Base-by-base conservation (phyloP, 2,888 invertebrate species). In the Lysandra coridon region DNA sequence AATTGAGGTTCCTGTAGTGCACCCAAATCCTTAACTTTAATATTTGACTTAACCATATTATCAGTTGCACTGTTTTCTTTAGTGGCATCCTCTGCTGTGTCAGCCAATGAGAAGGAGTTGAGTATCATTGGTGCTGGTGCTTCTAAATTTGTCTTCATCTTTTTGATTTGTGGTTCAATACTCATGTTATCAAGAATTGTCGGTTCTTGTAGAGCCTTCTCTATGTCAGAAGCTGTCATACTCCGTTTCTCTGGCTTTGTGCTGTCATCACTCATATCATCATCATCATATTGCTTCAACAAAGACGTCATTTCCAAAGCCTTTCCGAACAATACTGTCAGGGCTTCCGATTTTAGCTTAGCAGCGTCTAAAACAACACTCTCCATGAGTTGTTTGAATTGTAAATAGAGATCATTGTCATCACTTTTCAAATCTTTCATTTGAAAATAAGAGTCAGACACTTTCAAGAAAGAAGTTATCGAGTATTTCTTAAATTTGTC, bases 231-330 rank as follows among this genome's bases (percentile, higher is more conserved):
- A 60, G 89, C 87, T 0, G 83, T 83, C 80, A 87, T 82, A n/a
- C 37, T 83, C 74, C 84, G 85, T 40, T 78, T 81, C 30, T 80
- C 17, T 44, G 78, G 12, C 7, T 40, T 80, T 7, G 60, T n/a
- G 5, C 81, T 81, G 30, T 40, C 80, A 2, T 83, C 81, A 10
- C 82, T 80, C 0, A 60, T 53, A 0, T 85, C 83, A 0, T 86
- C 85, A 10, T 85, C 86, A 69, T 69, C 76, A 4, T 84, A 85
- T n/a, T 82, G 83, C 12, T 86, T 88, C 5, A 93, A 80, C 0
- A 88, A 49, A 0, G 85, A 79, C 0, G 89, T 85, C 90, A 93
- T 91, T 73, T 91, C 88, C 0, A 90, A 77, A 0, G 92, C 92
- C 81, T 88, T 88, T 0, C 83, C 83, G 0, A 88, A 81, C 7